These are phyloP conservation scores for Ranitomeya variabilis DNA, from an alignment of 2,113 vertebrate species.

Conservation along the genomic window DNA sequence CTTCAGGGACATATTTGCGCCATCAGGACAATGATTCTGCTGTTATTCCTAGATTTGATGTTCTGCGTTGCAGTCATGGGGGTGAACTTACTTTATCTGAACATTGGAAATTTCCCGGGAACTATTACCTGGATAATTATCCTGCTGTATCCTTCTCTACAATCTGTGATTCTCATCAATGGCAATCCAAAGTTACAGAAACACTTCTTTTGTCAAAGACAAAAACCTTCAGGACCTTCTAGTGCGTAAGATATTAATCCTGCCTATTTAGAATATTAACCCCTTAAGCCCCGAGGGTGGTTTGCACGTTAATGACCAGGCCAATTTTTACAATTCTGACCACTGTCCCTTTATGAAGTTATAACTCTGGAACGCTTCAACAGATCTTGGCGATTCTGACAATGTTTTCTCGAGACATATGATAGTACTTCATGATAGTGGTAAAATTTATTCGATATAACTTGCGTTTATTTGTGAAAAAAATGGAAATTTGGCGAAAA, in stretches of 20 bases:
- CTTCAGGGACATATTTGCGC: background rate
- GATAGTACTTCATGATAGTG: no score
- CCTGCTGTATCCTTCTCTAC: background rate
- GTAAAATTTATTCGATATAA: no score
- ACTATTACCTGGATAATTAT: background rate
- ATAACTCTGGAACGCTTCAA: no score
- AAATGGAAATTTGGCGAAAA: no score
- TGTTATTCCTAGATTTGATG: background rate
- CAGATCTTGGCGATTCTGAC: no score
- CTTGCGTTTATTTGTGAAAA: no score
- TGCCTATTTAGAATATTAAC: no score
- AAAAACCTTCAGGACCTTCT: background rate
- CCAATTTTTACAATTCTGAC: no score
- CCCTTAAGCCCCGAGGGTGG: no score
- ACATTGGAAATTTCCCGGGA: background rate
- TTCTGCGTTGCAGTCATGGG: background rate
- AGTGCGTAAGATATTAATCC: background rate
- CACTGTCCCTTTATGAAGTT: no score
- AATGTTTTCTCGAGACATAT: no score
- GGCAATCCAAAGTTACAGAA: background rate
- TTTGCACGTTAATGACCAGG: no score
- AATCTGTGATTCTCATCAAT: background rate
- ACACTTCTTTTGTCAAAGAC: background rate
- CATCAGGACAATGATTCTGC: conserved; percentile 1
- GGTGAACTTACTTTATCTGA: background rate